Evolutionary conservation across 2,113 vertebrate genomes (phyloP).

Genomic region (Columba livia): DNA sequence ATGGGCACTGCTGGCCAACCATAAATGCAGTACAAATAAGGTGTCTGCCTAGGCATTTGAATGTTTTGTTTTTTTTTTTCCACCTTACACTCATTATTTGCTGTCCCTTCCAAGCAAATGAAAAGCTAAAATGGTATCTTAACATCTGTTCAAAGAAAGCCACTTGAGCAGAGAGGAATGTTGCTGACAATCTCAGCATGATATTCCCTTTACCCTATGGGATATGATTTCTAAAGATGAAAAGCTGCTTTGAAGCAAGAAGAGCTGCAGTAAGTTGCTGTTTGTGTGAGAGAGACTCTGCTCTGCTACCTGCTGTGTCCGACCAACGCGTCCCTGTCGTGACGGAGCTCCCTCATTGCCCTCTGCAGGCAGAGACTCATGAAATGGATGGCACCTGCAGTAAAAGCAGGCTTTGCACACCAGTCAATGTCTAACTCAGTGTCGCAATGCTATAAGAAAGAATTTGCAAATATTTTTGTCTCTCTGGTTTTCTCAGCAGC

Average conservation of each 20-base stretch:
- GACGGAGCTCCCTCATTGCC: not conserved
- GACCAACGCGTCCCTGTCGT: not conserved
- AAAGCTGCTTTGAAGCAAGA: not conserved
- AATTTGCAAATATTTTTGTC: not conserved
- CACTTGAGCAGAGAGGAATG: conserved; percentile 4
- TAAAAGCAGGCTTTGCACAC: not conserved
- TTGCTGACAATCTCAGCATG: not conserved
- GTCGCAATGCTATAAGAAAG: not conserved
- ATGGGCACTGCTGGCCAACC: accelerated
- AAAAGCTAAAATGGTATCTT: not conserved
- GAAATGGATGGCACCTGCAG: not conserved
- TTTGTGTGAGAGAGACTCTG: not conserved
- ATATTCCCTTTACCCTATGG: not conserved
- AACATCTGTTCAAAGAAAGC: conserved; percentile 31
- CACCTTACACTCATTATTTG: conserved; percentile 12
- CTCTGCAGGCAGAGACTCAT: not conserved
- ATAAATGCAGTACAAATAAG: not conserved
- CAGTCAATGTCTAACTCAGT: not conserved
- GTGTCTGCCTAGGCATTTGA: not conserved
- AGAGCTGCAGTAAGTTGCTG: not conserved
- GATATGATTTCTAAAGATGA: conserved; percentile 20
- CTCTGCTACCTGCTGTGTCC: not conserved
- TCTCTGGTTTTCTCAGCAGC: not conserved
- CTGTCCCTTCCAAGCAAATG: conserved; percentile 6
- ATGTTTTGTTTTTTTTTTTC: not conserved